Conservation (phyloP, 1,140 invertebrate genomes). For the Pseudomyrmex flavicornis region DNA sequence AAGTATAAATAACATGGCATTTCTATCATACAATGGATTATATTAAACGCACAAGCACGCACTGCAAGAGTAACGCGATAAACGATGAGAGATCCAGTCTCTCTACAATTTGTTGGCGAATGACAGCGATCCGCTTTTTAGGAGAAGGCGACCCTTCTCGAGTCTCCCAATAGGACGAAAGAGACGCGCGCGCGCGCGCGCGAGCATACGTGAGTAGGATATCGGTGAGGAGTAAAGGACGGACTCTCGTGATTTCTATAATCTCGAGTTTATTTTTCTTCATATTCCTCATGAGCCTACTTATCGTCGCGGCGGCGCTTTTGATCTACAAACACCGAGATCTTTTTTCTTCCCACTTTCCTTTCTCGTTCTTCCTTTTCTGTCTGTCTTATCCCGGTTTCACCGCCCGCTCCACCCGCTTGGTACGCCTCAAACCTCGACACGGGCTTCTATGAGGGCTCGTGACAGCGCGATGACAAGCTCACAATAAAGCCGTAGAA, state of each 20-base stretch:
- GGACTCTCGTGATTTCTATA: constrained; percentile 71
- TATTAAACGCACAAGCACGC: not conserved
- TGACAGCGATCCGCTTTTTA: constrained; percentile 46
- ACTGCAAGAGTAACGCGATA: constrained; percentile 40
- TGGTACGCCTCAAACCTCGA: constrained; percentile 63
- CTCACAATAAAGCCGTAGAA: constrained; percentile 80
- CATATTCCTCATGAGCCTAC: constrained; percentile 64
- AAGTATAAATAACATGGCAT: constrained; percentile 52
- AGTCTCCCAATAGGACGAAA: constrained; percentile 5
- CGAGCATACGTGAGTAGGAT: constrained; percentile 20
- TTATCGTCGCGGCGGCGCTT: constrained; percentile 73
- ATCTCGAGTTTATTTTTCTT: constrained; percentile 66
- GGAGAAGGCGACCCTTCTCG: constrained; percentile 4
- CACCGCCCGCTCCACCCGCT: constrained; percentile 50
- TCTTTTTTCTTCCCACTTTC: constrained; percentile 41
- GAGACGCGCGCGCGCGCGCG: constrained; percentile 64
- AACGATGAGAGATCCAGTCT: constrained; percentile 66
- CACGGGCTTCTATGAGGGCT: constrained; percentile 62
- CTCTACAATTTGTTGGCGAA: constrained; percentile 52
- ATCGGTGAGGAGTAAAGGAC: not conserved
- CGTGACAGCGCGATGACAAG: constrained; percentile 80
- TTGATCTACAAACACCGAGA: constrained; percentile 78
- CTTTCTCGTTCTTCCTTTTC: constrained; percentile 23
- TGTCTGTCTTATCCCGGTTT: constrained; percentile 39
- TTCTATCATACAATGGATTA: not conserved